A percentile compares a stretch with the other conserved stretches of the same genome.
Evolutionary conservation across 2,113 vertebrate species (phyloP).

Genomic region (Misgurnus anguillicaudatus): DNA sequence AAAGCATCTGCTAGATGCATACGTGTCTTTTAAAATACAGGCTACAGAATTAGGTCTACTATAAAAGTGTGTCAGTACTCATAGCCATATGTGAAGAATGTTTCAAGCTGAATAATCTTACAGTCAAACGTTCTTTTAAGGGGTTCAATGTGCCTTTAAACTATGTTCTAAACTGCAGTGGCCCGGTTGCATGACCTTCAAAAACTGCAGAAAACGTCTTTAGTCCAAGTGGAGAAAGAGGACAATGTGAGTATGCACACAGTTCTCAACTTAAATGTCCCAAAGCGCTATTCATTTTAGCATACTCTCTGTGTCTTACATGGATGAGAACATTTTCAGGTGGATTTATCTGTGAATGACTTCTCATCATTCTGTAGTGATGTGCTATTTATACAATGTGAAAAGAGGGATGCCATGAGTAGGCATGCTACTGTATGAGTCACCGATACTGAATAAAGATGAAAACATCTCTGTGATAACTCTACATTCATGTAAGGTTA

Average conservation of each 20-base stretch:
- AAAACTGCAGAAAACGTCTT: constrained; percentile 27
- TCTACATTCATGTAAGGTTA: background rate
- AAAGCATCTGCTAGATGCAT: too few species aligned
- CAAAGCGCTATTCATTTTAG: background rate
- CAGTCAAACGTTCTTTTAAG: too few species aligned
- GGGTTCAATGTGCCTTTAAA: constrained; percentile 18
- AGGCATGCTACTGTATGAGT: constrained; percentile 3
- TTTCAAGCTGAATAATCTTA: too few species aligned
- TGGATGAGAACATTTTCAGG: background rate
- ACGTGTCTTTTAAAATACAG: too few species aligned
- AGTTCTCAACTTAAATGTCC: background rate
- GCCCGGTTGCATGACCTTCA: constrained; percentile 48
- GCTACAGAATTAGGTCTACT: too few species aligned
- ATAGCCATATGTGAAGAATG: too few species aligned
- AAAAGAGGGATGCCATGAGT: background rate
- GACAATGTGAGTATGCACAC: background rate
- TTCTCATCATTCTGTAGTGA: background rate
- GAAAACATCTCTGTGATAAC: background rate
- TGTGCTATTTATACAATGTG: background rate
- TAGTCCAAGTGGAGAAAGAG: background rate
- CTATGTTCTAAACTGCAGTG: constrained; percentile 24
- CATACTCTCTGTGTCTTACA: background rate
- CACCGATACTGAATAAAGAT: background rate
- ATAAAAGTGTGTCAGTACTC: background rate
- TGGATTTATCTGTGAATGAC: background rate